Conservation (phyloP, 92 coral and sea anemone species). For the Porites rus region DNA sequence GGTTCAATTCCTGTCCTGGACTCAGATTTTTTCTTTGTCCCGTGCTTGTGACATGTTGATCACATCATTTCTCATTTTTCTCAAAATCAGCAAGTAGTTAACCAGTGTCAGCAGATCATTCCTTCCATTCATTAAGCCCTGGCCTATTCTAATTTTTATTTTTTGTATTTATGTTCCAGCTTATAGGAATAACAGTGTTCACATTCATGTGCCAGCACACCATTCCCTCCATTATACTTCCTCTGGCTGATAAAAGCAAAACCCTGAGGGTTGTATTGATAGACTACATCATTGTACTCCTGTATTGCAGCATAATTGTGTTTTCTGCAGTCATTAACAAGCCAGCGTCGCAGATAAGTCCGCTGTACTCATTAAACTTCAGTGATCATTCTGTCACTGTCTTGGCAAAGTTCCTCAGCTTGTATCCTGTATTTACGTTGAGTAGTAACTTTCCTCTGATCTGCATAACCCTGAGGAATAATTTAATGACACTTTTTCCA, state of each 20-base stretch:
- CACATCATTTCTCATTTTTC: no score
- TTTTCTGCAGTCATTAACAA: conserved; percentile 71
- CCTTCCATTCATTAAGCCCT: background rate
- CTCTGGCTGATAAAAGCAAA: conserved; percentile 72
- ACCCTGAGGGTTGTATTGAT: conserved; percentile 51
- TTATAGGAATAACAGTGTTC: conserved; percentile 84
- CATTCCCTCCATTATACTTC: conserved; percentile 72
- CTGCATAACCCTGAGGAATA: conserved; percentile 84
- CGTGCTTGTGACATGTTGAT: no score
- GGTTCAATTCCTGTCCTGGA: no score
- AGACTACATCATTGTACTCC: conserved; percentile 69
- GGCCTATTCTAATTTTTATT: background rate
- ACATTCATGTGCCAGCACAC: conserved; percentile 90
- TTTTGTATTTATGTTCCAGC: conserved; percentile 41
- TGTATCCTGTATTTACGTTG: conserved; percentile 86
- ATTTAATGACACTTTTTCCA: conserved; percentile 72
- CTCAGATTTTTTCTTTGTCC: no score
- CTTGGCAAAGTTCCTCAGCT: conserved; percentile 76
- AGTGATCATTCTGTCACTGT: conserved; percentile 68
- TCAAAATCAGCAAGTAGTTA: no score
- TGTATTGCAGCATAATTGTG: conserved; percentile 62
- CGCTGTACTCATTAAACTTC: conserved; percentile 79
- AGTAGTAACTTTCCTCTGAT: conserved; percentile 88
- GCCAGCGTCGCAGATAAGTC: conserved; percentile 79
- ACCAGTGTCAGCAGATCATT: background rate